Conservation (phyloP, 2,888 invertebrate genomes). For the Sarcophaga rosellei region DNA sequence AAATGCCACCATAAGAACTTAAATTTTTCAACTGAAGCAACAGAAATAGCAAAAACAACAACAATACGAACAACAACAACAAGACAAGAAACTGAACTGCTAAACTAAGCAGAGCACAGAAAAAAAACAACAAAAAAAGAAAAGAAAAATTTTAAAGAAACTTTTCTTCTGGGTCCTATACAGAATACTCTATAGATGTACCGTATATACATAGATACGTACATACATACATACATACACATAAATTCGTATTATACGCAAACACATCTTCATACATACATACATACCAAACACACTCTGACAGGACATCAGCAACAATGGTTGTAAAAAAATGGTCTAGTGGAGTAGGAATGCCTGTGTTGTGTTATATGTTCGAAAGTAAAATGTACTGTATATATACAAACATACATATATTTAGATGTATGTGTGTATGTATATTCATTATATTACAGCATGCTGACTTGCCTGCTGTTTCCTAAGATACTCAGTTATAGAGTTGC, state of each 20-base stretch:
- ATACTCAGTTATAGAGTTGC: constrained; percentile 12
- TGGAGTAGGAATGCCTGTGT: neutral
- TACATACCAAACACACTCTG: constrained; percentile 27
- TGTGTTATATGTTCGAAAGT: too few relatives aligned
- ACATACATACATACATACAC: neutral
- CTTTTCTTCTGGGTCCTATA: constrained; percentile 65
- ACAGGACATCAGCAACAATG: constrained; percentile 63
- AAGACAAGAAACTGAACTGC: constrained; percentile 53
- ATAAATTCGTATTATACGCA: neutral
- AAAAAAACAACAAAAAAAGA: constrained; percentile 6
- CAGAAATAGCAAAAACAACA: constrained; percentile 32
- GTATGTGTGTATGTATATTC: constrained; percentile 24
- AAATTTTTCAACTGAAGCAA: constrained; percentile 47
- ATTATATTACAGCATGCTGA: constrained; percentile 32
- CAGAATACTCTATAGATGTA: constrained; percentile 33
- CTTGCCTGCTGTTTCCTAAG: constrained; percentile 55
- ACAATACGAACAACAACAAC: constrained; percentile 38
- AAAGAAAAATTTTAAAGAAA: constrained; percentile 44
- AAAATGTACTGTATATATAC: too few relatives aligned
- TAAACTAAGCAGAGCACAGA: constrained; percentile 54
- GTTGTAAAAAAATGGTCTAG: constrained; percentile 43
- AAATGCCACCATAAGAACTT: constrained; percentile 59
- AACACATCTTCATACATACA: neutral
- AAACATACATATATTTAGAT: neutral
- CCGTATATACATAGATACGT: neutral